Evolutionary conservation across 30 jellyfish, hydroid and myxozoan genomes (phyloP), one percentile per base, ranked within the genome.

Genomic region (Mastigias papua): DNA sequence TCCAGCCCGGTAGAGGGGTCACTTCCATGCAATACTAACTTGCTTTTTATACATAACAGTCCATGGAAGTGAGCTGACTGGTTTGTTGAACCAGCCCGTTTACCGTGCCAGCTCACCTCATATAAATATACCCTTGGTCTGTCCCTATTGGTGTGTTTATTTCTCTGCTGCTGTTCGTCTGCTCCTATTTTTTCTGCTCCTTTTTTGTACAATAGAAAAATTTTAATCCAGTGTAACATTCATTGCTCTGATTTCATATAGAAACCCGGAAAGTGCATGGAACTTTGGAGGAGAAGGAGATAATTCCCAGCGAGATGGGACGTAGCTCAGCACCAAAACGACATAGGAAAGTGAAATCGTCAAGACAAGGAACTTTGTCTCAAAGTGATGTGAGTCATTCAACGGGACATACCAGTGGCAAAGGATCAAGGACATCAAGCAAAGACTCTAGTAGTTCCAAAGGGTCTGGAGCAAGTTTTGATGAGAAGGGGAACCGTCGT

Each of bases 1-100:
- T n/a, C n/a, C n/a, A 61, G 37, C 77, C 23, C 58, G 62, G 26
- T 46, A 61, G 2, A 13, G 48, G 19, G 10, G 58, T 34, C 35
- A 51, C 74, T 60, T 11, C 49, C 77, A 73, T 42, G 84, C 0
- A 73, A n/a, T 1, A 35, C 26, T 25, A 73, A 73, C 62, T 34
- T 0, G 21, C 50, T 50, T 60, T n/a, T n/a, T 50, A 16, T 23
- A 30, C 21, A 32, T 17, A 17, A 1, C 58, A 34, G 35, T 21
- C 48, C 10, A 0, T 29, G 42, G 67, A 19, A 16, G 27, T 54
- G 25, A 19, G 67, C 27, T 65, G 76, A 46, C 76, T 46, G 9
- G 35, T 65, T 20, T 65, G 4, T 46, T 46, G 76, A 17, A 9
- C 37, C 42, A 65, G 72, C 72, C n/a, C 72, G n/a, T 27, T 5